These are phyloP conservation scores for Ptiloglossa arizonensis DNA, from an alignment of 1,140 invertebrate species.

Conservation along the genomic window DNA sequence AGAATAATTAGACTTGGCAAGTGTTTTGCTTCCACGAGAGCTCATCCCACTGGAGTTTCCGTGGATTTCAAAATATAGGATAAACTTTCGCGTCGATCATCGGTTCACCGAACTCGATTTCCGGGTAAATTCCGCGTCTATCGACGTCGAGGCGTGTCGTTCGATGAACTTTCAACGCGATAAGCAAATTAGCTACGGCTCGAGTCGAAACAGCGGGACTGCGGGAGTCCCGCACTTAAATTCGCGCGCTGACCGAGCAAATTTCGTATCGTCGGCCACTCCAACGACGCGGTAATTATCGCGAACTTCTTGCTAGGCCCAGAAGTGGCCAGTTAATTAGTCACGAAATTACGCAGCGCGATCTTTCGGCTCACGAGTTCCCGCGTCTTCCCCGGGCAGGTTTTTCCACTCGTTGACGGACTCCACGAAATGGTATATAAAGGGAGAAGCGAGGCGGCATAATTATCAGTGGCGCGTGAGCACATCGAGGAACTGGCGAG, in stretches of 20 bases:
- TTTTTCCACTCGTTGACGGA: background rate
- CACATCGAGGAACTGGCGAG: background rate
- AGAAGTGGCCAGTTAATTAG: slow-evolving; percentile 20
- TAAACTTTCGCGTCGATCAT: background rate
- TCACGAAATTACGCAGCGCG: slow-evolving; percentile 9
- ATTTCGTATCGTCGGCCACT: background rate
- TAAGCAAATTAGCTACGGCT: slow-evolving; percentile 1
- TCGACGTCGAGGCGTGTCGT: background rate
- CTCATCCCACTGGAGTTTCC: background rate
- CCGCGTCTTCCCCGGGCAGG: background rate
- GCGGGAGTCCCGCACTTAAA: background rate
- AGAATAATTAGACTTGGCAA: too few species aligned
- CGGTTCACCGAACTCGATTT: background rate
- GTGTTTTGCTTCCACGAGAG: too few species aligned
- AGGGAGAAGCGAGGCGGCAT: background rate
- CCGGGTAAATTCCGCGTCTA: background rate
- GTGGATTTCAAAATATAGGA: background rate
- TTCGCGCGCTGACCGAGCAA: slow-evolving; percentile 18
- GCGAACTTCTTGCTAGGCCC: background rate
- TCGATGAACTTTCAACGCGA: background rate
- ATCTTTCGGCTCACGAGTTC: background rate
- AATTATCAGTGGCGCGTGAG: slow-evolving; percentile 23
- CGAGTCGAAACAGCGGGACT: background rate
- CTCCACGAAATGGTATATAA: background rate
- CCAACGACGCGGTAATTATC: slow-evolving; percentile 22